Conservation (phyloP, 2,888 invertebrate species). For the Flexamia atlantica region DNA sequence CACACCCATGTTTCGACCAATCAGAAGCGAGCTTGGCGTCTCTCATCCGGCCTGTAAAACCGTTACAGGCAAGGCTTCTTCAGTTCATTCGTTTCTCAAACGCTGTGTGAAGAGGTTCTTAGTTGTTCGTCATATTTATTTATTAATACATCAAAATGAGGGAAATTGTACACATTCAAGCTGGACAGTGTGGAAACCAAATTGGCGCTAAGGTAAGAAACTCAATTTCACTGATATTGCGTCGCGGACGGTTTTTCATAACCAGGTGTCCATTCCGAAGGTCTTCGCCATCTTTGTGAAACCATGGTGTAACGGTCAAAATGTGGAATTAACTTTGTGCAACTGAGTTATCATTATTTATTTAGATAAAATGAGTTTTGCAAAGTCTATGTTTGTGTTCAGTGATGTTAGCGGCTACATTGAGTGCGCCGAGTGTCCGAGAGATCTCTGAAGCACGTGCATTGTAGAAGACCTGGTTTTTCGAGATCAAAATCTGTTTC, state of each 20-base stretch:
- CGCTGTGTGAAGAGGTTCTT: slow-evolving; percentile 60
- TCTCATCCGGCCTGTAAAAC: slow-evolving; percentile 61
- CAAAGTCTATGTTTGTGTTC: too few relatives aligned
- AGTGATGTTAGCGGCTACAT: too few relatives aligned
- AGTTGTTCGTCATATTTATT: slow-evolving; percentile 60
- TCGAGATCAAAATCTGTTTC: too few relatives aligned
- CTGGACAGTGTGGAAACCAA: slow-evolving; percentile 95
- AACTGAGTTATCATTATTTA: not conserved
- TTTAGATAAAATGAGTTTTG: too few relatives aligned
- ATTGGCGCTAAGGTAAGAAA: slow-evolving; percentile 91
- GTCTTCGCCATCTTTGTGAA: slow-evolving; percentile 24
- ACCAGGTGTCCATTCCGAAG: not conserved
- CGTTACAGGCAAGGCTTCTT: slow-evolving; percentile 56
- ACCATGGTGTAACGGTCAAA: slow-evolving; percentile 23
- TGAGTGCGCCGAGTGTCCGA: too few relatives aligned
- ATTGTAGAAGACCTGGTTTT: too few relatives aligned
- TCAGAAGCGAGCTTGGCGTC: slow-evolving; percentile 63
- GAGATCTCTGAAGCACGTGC: too few relatives aligned
- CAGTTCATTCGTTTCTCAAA: slow-evolving; percentile 61
- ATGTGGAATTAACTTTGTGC: not conserved
- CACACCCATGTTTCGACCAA: slow-evolving; percentile 63
- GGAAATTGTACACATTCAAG: slow-evolving; percentile 95
- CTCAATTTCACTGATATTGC: not conserved
- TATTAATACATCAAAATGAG: slow-evolving; percentile 80
- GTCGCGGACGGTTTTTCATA: slow-evolving; percentile 47